Evolutionary conservation across 2,797 vertebrate genomes (phyloP).

Genomic region (Heliangelus exortis): DNA sequence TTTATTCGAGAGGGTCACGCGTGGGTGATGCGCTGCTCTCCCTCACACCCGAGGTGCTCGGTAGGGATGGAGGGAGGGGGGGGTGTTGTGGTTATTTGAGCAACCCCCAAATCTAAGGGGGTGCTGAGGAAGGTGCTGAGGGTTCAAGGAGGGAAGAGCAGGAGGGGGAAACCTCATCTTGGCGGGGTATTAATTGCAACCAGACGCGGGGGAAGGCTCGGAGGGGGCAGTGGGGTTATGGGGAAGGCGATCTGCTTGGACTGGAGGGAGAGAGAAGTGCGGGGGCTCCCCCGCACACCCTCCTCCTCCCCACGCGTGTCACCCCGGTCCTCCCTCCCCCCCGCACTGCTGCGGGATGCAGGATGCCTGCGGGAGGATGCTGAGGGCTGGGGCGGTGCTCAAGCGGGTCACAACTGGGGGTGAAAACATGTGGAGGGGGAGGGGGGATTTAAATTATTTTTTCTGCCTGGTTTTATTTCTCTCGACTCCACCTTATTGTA

Average conservation of each 20-base stretch:
- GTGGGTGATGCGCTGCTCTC: not conserved
- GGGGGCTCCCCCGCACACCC: not conserved
- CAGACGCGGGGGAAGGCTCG: not conserved
- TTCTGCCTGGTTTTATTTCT: not conserved
- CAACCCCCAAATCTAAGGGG: not conserved
- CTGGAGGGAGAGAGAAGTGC: not conserved
- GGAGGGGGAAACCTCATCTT: not conserved
- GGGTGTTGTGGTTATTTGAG: too few relatives aligned
- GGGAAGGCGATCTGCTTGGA: not conserved
- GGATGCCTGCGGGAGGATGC: not conserved
- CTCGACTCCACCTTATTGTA: not conserved
- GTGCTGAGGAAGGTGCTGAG: not conserved
- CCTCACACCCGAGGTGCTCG: not conserved
- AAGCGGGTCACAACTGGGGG: too few relatives aligned
- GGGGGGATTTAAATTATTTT: too few relatives aligned
- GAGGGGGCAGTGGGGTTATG: not conserved
- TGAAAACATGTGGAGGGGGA: too few relatives aligned
- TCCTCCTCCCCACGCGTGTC: not conserved
- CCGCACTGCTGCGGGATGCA: not conserved
- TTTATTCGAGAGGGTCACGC: conserved; percentile 37
- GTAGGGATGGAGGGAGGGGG: not conserved
- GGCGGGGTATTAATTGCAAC: not conserved
- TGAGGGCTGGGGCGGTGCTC: not conserved
- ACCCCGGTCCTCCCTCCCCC: not conserved
- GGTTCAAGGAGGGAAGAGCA: not conserved